These are phyloP conservation scores for Stramonita haemastoma DNA, from an alignment of 2,888 invertebrate genomes.

Conservation along the genomic window DNA sequence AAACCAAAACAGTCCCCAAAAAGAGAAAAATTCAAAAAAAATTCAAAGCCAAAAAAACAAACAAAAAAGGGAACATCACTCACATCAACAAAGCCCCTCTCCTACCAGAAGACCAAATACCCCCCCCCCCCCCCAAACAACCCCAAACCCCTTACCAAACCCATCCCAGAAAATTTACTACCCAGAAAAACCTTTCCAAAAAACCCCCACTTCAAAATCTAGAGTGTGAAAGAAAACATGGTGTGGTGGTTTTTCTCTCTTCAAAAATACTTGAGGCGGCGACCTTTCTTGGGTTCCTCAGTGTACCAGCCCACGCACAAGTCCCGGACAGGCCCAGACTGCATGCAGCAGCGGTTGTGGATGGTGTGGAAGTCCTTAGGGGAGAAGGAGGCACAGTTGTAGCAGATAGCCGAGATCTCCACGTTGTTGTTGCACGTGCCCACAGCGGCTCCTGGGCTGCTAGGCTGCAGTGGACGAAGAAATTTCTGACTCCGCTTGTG, in stretches of 20 bases:
- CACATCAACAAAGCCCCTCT: not conserved
- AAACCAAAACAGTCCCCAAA: not conserved
- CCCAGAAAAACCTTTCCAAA: no score
- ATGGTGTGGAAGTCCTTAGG: slow-evolving; percentile 5
- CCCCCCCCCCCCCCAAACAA: not conserved
- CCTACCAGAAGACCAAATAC: not conserved
- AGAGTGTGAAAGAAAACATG: not conserved
- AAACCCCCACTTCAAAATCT: not conserved
- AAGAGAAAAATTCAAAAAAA: not conserved
- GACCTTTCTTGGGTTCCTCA: not conserved
- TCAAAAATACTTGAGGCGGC: not conserved
- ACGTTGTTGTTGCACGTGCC: slow-evolving; percentile 1
- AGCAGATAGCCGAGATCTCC: slow-evolving; percentile 31
- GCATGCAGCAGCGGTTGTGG: not conserved
- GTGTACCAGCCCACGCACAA: slow-evolving; percentile 14
- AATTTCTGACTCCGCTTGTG: no score
- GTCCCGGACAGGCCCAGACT: not conserved
- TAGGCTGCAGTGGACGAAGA: no score
- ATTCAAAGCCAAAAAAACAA: not conserved
- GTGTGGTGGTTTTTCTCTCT: not conserved
- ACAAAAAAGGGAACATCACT: no score
- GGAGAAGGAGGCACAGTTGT: slow-evolving; percentile 3
- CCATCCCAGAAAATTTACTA: no score
- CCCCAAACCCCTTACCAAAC: not conserved
- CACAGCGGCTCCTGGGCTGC: no score